Evolutionary conservation across 2,888 invertebrate species (phyloP).

Genomic region (Pammene fasciana): DNA sequence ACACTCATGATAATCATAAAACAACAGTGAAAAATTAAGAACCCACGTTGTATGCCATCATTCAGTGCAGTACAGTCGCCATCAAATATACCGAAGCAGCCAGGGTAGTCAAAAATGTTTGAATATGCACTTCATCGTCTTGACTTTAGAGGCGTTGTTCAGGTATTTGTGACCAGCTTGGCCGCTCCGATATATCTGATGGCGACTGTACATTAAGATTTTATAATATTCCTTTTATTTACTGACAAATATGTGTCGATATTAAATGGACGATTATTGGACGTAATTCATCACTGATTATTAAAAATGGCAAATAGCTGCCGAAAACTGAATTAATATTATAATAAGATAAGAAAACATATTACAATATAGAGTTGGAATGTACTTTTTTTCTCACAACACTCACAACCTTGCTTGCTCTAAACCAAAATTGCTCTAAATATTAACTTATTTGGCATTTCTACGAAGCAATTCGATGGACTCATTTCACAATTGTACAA

Average conservation of each 20-base stretch:
- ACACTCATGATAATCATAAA: neutral
- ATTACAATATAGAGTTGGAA: constrained; percentile 1
- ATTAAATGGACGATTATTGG: neutral
- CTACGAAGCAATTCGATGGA: neutral
- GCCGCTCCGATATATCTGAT: too few species aligned
- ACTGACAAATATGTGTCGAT: neutral
- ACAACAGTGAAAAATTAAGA: neutral
- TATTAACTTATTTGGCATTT: constrained; percentile 3
- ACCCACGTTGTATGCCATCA: neutral
- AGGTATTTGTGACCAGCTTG: too few species aligned
- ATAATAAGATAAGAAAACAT: neutral
- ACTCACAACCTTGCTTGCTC: too few species aligned
- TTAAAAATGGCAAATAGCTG: neutral
- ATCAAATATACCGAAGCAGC: too few species aligned
- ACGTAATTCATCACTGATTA: neutral
- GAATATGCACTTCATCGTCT: too few species aligned
- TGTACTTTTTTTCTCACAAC: neutral
- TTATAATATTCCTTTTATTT: neutral
- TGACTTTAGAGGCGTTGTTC: too few species aligned
- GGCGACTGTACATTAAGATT: neutral
- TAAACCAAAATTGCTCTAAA: neutral
- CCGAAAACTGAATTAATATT: too few species aligned
- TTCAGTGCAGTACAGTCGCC: neutral
- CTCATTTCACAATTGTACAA: neutral
- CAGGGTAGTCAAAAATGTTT: too few species aligned